phyloP scores from a whole-genome alignment of 2,888 invertebrate species.

The Phoenoteleia sp. region DNA sequence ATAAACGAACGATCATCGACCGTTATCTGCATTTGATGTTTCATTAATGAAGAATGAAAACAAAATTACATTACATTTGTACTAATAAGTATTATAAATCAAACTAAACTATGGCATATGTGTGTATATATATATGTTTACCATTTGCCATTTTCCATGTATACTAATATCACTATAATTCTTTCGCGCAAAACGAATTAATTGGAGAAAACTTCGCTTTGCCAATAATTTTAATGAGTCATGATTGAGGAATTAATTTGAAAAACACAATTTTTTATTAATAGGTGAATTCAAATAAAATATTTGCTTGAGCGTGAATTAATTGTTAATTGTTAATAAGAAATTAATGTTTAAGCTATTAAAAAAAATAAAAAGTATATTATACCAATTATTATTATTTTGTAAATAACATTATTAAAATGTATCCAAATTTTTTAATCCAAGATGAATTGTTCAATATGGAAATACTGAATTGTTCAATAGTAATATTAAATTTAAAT shows the following conservation, averaged over 20 bases:
- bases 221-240: neutral
- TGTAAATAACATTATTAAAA: too few species aligned
- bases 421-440: too few species aligned
- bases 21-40: constrained; percentile 59
- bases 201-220: neutral
- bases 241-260: neutral
- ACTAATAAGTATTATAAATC: constrained; percentile 51
- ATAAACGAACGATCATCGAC: constrained; percentile 65
- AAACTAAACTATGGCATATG: neutral
- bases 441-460: too few species aligned
- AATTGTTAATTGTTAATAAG: too few species aligned
- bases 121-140: constrained; percentile 30
- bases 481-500: too few species aligned
- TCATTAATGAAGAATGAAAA: constrained; percentile 57
- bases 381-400: too few species aligned
- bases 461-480: too few species aligned
- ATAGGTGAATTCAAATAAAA: neutral
- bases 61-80: constrained; percentile 51
- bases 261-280: neutral
- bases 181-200: neutral
- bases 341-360: too few species aligned
- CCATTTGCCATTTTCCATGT: neutral
- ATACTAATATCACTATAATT: constrained; percentile 6
- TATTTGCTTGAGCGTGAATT: too few species aligned
- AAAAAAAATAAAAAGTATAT: too few species aligned